Percentiles rank a stretch among this genome's conserved stretches.
Conservation (phyloP, 2,113 vertebrate genomes). For the Terrapene triunguis region DNA sequence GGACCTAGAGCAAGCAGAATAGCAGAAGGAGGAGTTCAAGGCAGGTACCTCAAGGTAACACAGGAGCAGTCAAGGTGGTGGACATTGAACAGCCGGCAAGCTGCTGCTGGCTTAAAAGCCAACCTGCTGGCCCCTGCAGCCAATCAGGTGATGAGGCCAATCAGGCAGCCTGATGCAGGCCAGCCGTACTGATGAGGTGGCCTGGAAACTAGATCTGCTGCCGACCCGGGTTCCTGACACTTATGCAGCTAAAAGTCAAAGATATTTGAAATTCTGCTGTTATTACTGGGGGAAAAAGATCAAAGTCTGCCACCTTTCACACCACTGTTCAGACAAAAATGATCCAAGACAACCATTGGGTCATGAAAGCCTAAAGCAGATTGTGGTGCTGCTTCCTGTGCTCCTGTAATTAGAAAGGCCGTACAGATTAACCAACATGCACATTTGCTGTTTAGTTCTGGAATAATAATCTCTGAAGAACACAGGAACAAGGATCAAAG, state of each 20-base stretch:
- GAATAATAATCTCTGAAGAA: not conserved
- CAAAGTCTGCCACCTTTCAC: not conserved
- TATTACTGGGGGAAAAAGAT: not conserved
- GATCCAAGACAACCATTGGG: not conserved
- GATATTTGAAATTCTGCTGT: constrained; percentile 14
- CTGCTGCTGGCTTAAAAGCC: not conserved
- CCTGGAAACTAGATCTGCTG: not conserved
- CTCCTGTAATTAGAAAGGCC: not conserved
- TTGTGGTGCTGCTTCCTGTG: not conserved
- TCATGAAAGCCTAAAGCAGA: not conserved
- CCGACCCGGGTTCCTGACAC: not conserved
- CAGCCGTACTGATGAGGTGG: not conserved
- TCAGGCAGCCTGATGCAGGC: not conserved
- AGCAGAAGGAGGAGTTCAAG: not conserved
- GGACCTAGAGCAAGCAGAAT: not conserved
- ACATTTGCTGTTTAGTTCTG: not conserved
- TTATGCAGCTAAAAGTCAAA: not conserved
- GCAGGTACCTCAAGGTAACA: not conserved
- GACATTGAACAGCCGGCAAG: not conserved
- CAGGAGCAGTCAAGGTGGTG: not conserved
- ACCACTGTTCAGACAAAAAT: not conserved
- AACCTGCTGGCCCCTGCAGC: not conserved
- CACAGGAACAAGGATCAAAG: not conserved
- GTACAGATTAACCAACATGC: not conserved
- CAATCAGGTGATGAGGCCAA: not conserved